These are phyloP conservation scores for Oscarella lobularis DNA, from an alignment of 37 sponge, comb jelly and placozoan species.

Conservation along the genomic window DNA sequence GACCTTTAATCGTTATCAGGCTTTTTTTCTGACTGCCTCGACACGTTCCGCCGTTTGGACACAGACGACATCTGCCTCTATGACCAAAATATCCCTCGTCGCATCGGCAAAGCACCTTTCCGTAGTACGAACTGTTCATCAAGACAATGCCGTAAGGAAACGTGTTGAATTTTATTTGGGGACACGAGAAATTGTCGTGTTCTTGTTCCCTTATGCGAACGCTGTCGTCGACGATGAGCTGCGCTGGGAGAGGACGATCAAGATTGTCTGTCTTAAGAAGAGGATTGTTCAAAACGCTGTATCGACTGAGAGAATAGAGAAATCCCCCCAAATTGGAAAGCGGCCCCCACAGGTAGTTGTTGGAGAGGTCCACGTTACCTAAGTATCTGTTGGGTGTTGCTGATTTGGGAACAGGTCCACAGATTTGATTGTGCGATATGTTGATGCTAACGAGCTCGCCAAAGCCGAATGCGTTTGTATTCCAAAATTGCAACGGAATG, in stretches of 20 bases:
- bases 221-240: not conserved
- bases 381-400: not conserved
- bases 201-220: not conserved
- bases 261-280: not conserved
- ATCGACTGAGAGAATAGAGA: not conserved
- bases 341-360: not conserved
- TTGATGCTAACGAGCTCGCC: too few relatives aligned
- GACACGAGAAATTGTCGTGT: not conserved
- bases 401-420: not conserved
- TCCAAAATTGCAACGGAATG: too few relatives aligned
- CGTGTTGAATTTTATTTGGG: not conserved
- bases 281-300: not conserved
- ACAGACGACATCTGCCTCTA: not conserved
- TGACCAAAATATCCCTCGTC: not conserved
- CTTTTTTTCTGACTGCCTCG: not conserved
- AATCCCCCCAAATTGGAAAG: not conserved
- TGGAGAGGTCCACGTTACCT: not conserved
- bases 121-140: not conserved
- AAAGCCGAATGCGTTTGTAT: not conserved
- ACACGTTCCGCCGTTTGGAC: not conserved
- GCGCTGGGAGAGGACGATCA: not conserved
- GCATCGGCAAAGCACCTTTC: not conserved
- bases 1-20: not conserved
- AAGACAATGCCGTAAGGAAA: not conserved
- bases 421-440: not conserved